A percentile compares a stretch with the other conserved stretches of the same genome.
These are phyloP conservation scores for Pelobates fuscus DNA, from an alignment of 2,113 vertebrate genomes.

Conservation along the genomic window DNA sequence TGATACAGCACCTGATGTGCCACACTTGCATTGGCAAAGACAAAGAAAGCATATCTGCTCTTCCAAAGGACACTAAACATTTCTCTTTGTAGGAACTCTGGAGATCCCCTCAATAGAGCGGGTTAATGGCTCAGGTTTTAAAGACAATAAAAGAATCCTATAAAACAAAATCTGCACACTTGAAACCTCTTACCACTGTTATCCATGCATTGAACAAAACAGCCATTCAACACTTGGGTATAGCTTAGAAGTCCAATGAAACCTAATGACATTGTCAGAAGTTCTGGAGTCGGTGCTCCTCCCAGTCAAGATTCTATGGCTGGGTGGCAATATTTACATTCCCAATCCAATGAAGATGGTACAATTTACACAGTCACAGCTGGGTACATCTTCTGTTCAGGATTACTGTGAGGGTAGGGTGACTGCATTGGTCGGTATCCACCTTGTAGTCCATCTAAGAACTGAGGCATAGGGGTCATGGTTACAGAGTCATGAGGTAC, in stretches of 20 bases:
- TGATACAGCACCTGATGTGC: not conserved
- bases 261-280: slow-evolving; percentile 54
- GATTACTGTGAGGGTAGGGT: slow-evolving; percentile 76
- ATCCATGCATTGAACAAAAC: slow-evolving; percentile 57
- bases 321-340: slow-evolving; percentile 9
- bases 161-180: slow-evolving; percentile 47
- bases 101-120: slow-evolving; percentile 9
- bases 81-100: not conserved
- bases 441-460: slow-evolving; percentile 81
- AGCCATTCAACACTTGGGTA: slow-evolving; percentile 48
- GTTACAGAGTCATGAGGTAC: slow-evolving; percentile 78
- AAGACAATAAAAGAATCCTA: slow-evolving; percentile 23
- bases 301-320: slow-evolving; percentile 51
- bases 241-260: slow-evolving; percentile 50
- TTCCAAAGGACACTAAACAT: slow-evolving; percentile 16
- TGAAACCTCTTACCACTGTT: slow-evolving; percentile 33
- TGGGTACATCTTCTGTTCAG: slow-evolving; percentile 89
- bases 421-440: slow-evolving; percentile 89
- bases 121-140: slow-evolving; percentile 60
- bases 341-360: not conserved
- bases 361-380: slow-evolving; percentile 84
- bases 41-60: slow-evolving; percentile 2
- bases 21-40: slow-evolving; percentile 7
- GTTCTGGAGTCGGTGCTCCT: slow-evolving; percentile 54
- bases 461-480: slow-evolving; percentile 72